Evolutionary conservation across 2,888 invertebrate species (phyloP).

Genomic region (Agrotis exclamationis): DNA sequence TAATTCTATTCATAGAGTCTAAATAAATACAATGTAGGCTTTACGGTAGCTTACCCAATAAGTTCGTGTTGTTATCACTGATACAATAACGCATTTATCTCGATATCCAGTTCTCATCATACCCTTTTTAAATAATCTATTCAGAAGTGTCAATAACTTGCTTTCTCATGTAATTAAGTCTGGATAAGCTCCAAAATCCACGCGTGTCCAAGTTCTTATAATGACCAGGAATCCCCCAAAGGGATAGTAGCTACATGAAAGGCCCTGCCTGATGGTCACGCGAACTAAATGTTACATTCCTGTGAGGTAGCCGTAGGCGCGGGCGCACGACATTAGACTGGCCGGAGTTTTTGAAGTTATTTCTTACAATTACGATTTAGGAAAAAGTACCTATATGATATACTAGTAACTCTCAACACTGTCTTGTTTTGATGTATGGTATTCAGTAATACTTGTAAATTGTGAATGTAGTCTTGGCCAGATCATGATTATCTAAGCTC

Average conservation of each 20-base stretch:
- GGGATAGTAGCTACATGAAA: neutral
- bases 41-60: neutral
- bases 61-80: too few relatives aligned
- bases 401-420: too few relatives aligned
- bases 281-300: conserved; percentile 27
- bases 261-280: conserved; percentile 22
- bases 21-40: neutral
- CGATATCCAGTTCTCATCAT: too few relatives aligned
- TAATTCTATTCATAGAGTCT: too few relatives aligned
- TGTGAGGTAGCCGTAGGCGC: conserved; percentile 12
- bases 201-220: conserved; percentile 2
- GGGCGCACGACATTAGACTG: conserved; percentile 13
- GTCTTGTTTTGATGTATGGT: too few relatives aligned
- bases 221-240: conserved; percentile 29
- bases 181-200: neutral
- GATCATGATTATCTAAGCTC: too few relatives aligned
- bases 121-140: too few relatives aligned
- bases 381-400: too few relatives aligned
- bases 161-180: neutral
- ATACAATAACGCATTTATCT: too few relatives aligned
- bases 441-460: too few relatives aligned
- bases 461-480: too few relatives aligned
- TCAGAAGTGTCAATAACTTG: neutral
- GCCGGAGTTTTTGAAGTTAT: neutral
- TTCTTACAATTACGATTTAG: neutral